A percentile compares a stretch with the other conserved stretches of the same genome.
phyloP scores from a whole-genome alignment of 2,888 invertebrate genomes.

The Suillia variegata region DNA sequence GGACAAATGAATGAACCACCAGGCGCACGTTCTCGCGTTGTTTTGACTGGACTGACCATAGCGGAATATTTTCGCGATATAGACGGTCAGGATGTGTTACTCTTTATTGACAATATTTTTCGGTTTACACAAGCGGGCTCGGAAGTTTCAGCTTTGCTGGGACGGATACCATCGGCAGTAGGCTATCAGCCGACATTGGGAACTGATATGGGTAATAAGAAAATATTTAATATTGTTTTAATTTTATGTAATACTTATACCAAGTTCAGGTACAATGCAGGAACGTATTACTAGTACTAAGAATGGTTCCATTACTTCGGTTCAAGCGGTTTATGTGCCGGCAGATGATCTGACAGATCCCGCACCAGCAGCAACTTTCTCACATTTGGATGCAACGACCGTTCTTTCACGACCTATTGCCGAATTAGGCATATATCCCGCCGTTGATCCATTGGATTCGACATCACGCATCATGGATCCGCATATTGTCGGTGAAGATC shows the following conservation, averaged over 20 bases:
- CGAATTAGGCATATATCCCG: slow-evolving; percentile 92
- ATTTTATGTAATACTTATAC: background rate
- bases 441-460: slow-evolving; percentile 93
- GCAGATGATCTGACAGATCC: slow-evolving; percentile 97
- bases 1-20: slow-evolving; percentile 99
- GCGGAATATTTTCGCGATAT: slow-evolving; percentile 95
- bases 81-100: slow-evolving; percentile 92
- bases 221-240: slow-evolving; percentile 39
- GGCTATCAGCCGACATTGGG: slow-evolving; percentile 96
- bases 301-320: slow-evolving; percentile 92
- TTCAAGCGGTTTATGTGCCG: slow-evolving; percentile 94
- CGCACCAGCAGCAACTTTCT: slow-evolving; percentile 93
- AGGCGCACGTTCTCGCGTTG: slow-evolving; percentile 93
- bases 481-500: slow-evolving; percentile 86
- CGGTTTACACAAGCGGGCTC: slow-evolving; percentile 92
- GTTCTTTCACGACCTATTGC: slow-evolving; percentile 92
- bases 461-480: slow-evolving; percentile 95
- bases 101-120: slow-evolving; percentile 97
- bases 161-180: slow-evolving; percentile 95
- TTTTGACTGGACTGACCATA: slow-evolving; percentile 89
- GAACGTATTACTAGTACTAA: slow-evolving; percentile 67
- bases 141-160: slow-evolving; percentile 87
- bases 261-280: slow-evolving; percentile 75
- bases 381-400: slow-evolving; percentile 95
- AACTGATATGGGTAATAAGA: slow-evolving; percentile 99